Evolutionary conservation across 2,113 vertebrate genomes (phyloP).

Genomic region (Microtus richardsoni): DNA sequence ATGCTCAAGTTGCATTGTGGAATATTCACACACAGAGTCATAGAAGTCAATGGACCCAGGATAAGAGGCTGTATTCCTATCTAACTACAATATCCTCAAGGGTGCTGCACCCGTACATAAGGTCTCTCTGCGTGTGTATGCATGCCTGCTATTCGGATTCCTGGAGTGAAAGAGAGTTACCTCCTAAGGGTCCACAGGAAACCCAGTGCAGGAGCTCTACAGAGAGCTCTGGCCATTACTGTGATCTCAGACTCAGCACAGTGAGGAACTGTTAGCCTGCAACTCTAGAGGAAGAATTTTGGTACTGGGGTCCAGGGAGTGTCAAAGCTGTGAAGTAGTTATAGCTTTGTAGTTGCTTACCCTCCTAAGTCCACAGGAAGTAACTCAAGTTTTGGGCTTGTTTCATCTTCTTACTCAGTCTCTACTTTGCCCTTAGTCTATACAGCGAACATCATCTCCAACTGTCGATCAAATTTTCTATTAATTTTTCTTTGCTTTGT

Average conservation of each 20-base stretch:
- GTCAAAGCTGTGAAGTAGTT: neutral
- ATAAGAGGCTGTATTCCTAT: neutral
- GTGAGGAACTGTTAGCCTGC: neutral
- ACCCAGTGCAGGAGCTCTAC: neutral
- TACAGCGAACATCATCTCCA: neutral
- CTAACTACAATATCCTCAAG: neutral
- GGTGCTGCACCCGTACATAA: neutral
- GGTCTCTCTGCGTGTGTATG: neutral
- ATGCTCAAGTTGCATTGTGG: neutral
- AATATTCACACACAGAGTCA: neutral
- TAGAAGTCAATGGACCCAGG: neutral
- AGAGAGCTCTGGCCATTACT: neutral
- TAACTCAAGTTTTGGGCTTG: neutral
- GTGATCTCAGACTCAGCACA: too few species aligned
- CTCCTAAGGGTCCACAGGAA: too few species aligned
- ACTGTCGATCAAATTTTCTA: neutral
- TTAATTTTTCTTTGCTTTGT: neutral
- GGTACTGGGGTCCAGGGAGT: neutral
- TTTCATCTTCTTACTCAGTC: neutral
- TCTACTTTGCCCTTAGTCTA: neutral
- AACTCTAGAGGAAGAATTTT: too few species aligned
- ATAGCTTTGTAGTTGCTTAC: neutral
- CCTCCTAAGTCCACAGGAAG: neutral
- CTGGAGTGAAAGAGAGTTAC: neutral
- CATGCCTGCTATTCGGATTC: neutral